Evolutionary conservation across 2,888 invertebrate genomes (phyloP).

Genomic region (Drosophila melanosoma): DNA sequence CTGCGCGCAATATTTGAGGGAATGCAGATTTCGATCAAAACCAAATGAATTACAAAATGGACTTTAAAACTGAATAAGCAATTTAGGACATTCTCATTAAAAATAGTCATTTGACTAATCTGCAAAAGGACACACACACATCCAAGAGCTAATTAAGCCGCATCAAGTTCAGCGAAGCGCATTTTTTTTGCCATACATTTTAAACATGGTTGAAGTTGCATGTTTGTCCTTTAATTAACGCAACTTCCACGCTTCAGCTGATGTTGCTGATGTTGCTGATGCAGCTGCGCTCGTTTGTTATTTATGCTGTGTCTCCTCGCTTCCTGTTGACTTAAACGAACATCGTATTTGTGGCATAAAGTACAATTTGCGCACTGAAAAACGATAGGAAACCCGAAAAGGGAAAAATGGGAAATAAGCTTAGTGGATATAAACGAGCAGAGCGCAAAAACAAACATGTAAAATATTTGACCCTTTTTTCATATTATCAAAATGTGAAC

Average conservation of each 20-base stretch:
- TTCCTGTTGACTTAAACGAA: slow-evolving; percentile 35
- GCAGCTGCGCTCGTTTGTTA: slow-evolving; percentile 37
- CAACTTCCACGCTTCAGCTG: slow-evolving; percentile 37
- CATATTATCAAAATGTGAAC: slow-evolving; percentile 56
- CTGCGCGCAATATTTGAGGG: neutral
- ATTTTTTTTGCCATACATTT: slow-evolving; percentile 15
- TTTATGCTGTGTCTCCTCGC: neutral
- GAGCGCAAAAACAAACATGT: slow-evolving; percentile 43
- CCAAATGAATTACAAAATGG: slow-evolving; percentile 3
- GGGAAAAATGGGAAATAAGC: neutral
- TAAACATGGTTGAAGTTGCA: slow-evolving; percentile 26
- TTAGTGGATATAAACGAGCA: slow-evolving; percentile 11
- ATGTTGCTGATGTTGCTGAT: slow-evolving; percentile 16
- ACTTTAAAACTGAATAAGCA: slow-evolving; percentile 5
- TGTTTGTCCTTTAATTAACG: slow-evolving; percentile 64
- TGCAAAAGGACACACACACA: slow-evolving; percentile 27
- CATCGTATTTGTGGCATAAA: slow-evolving; percentile 70
- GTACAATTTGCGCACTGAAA: slow-evolving; percentile 63
- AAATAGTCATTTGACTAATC: slow-evolving; percentile 26
- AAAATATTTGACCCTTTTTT: slow-evolving; percentile 71
- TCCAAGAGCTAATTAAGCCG: slow-evolving; percentile 32
- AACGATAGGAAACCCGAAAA: slow-evolving; percentile 4
- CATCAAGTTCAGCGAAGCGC: slow-evolving; percentile 33
- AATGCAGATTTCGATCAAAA: neutral
- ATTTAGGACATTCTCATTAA: slow-evolving; percentile 5